Base-by-base conservation (phyloP, 1,140 invertebrate species). In the Temnothorax longispinosus region DNA sequence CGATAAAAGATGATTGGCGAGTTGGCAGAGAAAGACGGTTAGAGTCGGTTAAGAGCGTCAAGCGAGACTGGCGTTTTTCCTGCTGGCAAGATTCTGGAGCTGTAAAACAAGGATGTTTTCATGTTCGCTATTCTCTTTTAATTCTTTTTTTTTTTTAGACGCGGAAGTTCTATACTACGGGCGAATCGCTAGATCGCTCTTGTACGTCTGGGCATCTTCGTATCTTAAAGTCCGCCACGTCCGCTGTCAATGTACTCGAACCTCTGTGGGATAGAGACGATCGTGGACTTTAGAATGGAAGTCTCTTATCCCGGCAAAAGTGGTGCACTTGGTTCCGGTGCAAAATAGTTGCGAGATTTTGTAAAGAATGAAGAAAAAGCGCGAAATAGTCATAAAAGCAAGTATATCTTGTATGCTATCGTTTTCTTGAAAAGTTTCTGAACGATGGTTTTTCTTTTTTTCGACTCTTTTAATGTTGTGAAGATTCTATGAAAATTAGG, bases 191-290 rank as follows among this genome's bases (percentile, higher is more conserved):
- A 82, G 41, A 74, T 88, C 58, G 77, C 84, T 91, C 71, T 89
- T 50, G 85, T 77, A 64, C 71, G 58, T 75, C 77, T 87, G 75
- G 52, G 21, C 86, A 62, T 85, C 76, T 69, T 84, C 72, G 15
- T 87, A 82, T 89, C 82, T 94, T 93, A 95, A 85, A 95, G 92
- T 85, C 93, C 95, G 86, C 93, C 94, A 86, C 94, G 92, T 93
- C 95, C 94, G 87, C 94, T 95, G 94, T 95, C 94, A 92, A 95
- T 95, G 92, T 94, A 95, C 94, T 95, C 95, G 95, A 95, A 95
- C 92, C 93, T 93, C 94, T 95, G 94, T 93, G 90, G 92, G 91
- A 84, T 87, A 94, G 85, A 94, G 54, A 93, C 69, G 89, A 89
- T 91, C 32, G 60, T 56, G 56, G 67, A 74, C 88, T 88, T 27